phyloP scores from a whole-genome alignment of 1,140 invertebrate species.

The Aplysia californica region DNA sequence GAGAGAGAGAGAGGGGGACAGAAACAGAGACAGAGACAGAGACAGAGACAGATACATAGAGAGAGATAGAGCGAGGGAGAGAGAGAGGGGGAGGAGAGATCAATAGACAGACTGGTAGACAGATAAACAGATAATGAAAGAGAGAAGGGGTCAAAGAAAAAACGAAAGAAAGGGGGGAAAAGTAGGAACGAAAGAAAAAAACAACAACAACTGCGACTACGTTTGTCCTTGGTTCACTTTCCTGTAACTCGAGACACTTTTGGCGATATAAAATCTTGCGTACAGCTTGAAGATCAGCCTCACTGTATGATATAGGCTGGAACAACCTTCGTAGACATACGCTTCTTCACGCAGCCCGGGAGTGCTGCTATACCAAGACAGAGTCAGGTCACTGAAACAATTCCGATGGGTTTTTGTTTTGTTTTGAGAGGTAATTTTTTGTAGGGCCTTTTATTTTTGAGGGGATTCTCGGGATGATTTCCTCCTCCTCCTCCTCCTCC shows the following conservation, averaged over 20 bases:
- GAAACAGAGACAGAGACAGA: no score
- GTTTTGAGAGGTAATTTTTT: no score
- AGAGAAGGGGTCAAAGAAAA: background rate
- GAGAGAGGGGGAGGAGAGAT: background rate
- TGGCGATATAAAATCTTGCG: background rate
- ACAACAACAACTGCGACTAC: background rate
- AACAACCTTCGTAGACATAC: background rate
- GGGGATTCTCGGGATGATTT: no score
- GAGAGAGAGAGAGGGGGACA: no score
- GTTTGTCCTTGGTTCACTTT: background rate
- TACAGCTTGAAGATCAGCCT: background rate
- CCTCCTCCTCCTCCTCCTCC: background rate
- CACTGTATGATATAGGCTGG: background rate
- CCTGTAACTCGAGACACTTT: no score
- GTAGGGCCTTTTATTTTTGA: no score
- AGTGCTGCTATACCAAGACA: no score
- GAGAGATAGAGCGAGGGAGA: constrained; percentile 6
- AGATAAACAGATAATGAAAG: background rate
- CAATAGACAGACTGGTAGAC: background rate
- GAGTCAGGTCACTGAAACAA: no score
- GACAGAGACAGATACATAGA: background rate
- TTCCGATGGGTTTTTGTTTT: no score
- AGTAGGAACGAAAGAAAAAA: background rate
- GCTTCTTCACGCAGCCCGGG: background rate
- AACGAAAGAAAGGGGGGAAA: background rate